phyloP scores from a whole-genome alignment of 2,113 vertebrate genomes.

The Microtus montanus region DNA sequence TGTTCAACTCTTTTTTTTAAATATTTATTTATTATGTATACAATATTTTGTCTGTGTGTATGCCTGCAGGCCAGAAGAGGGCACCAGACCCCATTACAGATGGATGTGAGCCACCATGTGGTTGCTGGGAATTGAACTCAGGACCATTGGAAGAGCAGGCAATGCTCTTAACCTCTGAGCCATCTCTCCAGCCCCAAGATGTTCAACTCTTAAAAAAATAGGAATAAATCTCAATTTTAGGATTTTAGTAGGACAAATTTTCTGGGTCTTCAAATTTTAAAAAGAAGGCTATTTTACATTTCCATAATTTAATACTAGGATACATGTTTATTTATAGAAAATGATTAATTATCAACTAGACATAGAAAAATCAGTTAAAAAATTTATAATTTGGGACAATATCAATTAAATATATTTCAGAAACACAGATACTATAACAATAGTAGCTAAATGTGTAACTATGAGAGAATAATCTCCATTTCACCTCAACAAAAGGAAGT shows the following conservation, averaged over 20 bases:
- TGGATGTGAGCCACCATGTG: no score
- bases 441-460: neutral
- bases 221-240: conserved; percentile 46
- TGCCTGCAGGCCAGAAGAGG: no score
- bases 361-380: neutral
- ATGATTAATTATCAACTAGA: neutral
- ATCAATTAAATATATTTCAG: neutral
- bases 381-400: conserved; percentile 41
- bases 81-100: no score
- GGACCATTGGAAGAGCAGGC: no score
- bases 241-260: neutral
- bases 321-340: conserved; percentile 9
- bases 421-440: neutral
- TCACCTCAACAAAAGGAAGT: neutral
- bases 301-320: conserved; percentile 7
- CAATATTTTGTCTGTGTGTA: no score
- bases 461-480: neutral
- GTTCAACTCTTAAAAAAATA: no score
- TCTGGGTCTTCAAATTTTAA: conserved; percentile 15
- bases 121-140: no score
- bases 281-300: neutral
- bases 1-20: neutral
- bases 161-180: no score
- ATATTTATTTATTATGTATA: no score
- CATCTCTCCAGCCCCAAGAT: no score